phyloP scores from a whole-genome alignment of 2,113 vertebrate species.

The Myocastor coypus region DNA sequence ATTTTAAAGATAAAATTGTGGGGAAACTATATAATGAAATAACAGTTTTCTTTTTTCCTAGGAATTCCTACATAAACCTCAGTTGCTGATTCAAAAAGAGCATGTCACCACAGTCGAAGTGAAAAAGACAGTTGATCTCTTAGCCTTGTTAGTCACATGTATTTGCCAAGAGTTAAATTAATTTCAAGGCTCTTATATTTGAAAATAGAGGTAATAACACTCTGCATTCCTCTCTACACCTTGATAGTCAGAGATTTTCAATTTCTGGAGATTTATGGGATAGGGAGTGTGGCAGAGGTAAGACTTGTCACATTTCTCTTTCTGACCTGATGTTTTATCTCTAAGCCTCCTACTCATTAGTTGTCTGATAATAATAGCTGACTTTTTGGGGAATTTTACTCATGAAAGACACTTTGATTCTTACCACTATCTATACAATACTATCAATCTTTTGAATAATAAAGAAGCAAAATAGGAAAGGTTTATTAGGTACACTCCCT shows the following conservation, averaged over 20 bases:
- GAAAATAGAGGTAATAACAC: not conserved
- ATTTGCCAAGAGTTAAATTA: not conserved
- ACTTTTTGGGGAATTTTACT: not conserved
- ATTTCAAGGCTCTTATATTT: not conserved
- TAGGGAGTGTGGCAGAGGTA: not conserved
- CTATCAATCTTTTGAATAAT: not conserved
- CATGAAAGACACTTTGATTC: not conserved
- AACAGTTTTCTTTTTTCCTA: not conserved
- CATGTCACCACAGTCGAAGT: no score
- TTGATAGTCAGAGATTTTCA: not conserved
- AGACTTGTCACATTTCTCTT: not conserved
- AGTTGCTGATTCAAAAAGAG: not conserved
- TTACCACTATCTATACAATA: not conserved
- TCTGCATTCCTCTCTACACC: not conserved
- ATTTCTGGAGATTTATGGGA: not conserved
- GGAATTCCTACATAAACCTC: not conserved
- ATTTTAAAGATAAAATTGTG: not conserved
- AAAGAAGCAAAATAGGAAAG: not conserved
- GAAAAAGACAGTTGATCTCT: not conserved
- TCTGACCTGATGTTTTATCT: not conserved
- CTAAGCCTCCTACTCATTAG: not conserved
- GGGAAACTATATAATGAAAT: not conserved
- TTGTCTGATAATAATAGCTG: not conserved
- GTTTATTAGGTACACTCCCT: not conserved
- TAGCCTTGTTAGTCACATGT: not conserved